A percentile compares a stretch with the other conserved stretches of the same genome.
Evolutionary conservation across 2,797 vertebrate species (phyloP).

Genomic region (Lepidocolaptes lacrymiger): DNA sequence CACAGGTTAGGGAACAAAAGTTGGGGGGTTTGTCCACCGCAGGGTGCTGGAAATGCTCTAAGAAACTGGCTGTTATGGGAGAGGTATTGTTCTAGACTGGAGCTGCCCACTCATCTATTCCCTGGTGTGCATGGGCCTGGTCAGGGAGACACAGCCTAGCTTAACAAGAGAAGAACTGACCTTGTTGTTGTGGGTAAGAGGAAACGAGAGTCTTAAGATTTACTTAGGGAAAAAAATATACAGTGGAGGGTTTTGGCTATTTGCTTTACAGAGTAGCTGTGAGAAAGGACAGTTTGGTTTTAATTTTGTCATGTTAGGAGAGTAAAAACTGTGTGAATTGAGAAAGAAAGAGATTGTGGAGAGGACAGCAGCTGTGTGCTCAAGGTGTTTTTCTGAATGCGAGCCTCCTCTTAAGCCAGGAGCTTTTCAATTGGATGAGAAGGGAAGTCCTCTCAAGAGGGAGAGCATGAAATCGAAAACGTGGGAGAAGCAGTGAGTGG

Average conservation of each 20-base stretch:
- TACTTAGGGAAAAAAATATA: neutral
- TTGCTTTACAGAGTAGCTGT: neutral
- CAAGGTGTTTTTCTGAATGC: neutral
- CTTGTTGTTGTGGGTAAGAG: neutral
- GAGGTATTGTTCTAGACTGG: neutral
- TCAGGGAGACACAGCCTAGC: neutral
- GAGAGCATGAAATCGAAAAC: neutral
- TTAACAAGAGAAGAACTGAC: neutral
- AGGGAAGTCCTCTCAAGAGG: neutral
- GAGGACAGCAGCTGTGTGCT: neutral
- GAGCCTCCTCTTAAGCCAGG: neutral
- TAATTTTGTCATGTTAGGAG: neutral
- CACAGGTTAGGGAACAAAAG: rapidly evolving
- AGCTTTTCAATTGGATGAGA: neutral
- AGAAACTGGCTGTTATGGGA: neutral
- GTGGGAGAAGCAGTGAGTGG: neutral
- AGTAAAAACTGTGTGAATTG: neutral
- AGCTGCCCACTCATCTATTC: neutral
- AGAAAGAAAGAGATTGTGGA: neutral
- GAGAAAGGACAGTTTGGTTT: neutral
- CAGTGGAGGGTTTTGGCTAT: neutral
- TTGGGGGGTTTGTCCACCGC: rapidly evolving
- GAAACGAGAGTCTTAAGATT: neutral
- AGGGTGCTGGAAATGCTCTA: neutral
- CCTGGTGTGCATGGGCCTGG: neutral